These are phyloP conservation scores for Myiotriccus ornatus DNA, from an alignment of 2,797 vertebrate species.

Conservation along the genomic window DNA sequence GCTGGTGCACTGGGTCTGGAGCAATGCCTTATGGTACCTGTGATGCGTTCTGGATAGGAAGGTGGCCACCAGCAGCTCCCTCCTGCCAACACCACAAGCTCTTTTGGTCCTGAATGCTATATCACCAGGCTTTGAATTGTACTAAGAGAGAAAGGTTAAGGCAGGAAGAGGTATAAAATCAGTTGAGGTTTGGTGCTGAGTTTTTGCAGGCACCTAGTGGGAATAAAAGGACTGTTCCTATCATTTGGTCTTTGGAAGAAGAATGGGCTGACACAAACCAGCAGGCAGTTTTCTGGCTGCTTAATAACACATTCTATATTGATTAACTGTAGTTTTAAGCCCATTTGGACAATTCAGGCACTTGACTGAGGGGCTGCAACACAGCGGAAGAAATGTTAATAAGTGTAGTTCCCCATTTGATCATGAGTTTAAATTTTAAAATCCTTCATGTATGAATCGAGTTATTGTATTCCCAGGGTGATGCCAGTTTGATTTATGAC, in stretches of 20 bases:
- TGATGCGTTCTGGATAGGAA: not conserved
- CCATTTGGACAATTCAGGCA: slow-evolving; percentile 66
- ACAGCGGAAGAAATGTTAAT: slow-evolving; percentile 52
- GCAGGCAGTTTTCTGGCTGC: slow-evolving; percentile 67
- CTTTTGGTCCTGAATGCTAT: not conserved
- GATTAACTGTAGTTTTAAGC: slow-evolving; percentile 70
- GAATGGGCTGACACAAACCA: slow-evolving; percentile 60
- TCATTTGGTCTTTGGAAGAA: slow-evolving; percentile 61
- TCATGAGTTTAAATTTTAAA: slow-evolving; percentile 61
- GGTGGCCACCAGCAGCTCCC: not conserved
- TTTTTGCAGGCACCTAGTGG: slow-evolving; percentile 40
- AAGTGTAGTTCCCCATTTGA: slow-evolving; percentile 50
- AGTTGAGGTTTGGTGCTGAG: slow-evolving; percentile 26
- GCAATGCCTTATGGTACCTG: not conserved
- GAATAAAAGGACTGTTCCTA: slow-evolving; percentile 42
- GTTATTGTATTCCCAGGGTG: slow-evolving; percentile 53
- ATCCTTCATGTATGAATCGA: slow-evolving; percentile 30
- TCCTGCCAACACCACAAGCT: not conserved
- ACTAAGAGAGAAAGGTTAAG: not conserved
- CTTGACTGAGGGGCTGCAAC: slow-evolving; percentile 48
- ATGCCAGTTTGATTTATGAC: slow-evolving; percentile 52
- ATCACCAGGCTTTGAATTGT: not conserved
- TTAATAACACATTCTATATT: slow-evolving; percentile 69
- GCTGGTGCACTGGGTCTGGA: not conserved
- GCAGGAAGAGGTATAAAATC: slow-evolving; percentile 2